phyloP scores from a whole-genome alignment of 1,140 invertebrate species.

The Orchestia grillus region DNA sequence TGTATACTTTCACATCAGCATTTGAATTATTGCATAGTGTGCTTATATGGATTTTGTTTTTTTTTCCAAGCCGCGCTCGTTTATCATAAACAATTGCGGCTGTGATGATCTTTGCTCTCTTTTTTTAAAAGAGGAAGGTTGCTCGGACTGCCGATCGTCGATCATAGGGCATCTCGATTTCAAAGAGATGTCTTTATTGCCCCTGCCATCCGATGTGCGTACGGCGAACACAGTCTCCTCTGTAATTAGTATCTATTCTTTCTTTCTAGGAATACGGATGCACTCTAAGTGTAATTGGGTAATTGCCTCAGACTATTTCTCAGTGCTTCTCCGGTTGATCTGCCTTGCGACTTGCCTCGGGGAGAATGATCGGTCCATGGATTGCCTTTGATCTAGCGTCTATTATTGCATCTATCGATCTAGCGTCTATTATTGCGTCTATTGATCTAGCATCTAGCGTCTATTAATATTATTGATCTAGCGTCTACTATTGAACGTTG shows the following conservation, averaged over 20 bases:
- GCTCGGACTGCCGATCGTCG: neutral
- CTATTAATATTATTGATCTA: too few species aligned
- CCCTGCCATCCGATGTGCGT: neutral
- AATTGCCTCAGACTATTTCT: neutral
- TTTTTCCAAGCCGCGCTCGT: neutral
- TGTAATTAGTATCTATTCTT: constrained; percentile 7
- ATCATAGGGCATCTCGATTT: neutral
- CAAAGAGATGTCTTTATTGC: neutral
- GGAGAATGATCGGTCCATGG: neutral
- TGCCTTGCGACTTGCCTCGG: neutral
- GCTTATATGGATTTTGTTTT: neutral
- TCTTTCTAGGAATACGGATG: neutral
- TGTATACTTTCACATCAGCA: neutral
- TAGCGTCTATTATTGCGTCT: too few species aligned
- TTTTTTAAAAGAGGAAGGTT: neutral
- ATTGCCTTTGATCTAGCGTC: neutral
- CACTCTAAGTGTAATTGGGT: neutral
- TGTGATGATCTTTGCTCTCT: neutral
- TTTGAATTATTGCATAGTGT: neutral
- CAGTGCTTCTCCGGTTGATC: neutral
- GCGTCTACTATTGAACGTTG: too few species aligned
- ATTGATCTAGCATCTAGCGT: too few species aligned
- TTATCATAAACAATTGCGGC: neutral
- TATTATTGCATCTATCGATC: too few species aligned
- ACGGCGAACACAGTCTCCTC: neutral